Percentiles rank a stretch among this genome's conserved stretches.
These are phyloP conservation scores for Calephelis nemesis DNA, from an alignment of 1,140 invertebrate genomes.

Conservation along the genomic window DNA sequence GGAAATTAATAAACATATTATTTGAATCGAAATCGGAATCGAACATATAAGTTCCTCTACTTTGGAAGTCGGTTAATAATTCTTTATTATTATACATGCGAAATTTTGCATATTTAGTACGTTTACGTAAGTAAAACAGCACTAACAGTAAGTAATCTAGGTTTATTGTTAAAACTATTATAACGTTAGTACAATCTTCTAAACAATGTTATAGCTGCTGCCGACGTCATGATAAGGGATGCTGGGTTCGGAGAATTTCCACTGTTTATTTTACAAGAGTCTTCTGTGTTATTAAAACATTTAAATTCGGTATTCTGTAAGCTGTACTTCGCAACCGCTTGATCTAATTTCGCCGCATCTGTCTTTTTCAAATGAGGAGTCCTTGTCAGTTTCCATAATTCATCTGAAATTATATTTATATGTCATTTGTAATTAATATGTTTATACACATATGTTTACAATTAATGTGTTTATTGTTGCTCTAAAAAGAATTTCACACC, in stretches of 20 bases:
- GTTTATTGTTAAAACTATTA: too few species aligned
- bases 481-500: too few species aligned
- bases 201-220: slow-evolving; percentile 48
- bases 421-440: not conserved
- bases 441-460: not conserved
- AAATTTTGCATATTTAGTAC: too few species aligned
- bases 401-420: slow-evolving; percentile 47
- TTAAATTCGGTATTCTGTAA: slow-evolving; percentile 50
- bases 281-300: slow-evolving; percentile 64
- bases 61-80: too few species aligned
- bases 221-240: slow-evolving; percentile 47
- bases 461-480: too few species aligned
- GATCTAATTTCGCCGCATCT: slow-evolving; percentile 48
- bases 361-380: slow-evolving; percentile 56
- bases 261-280: slow-evolving; percentile 50
- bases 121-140: too few species aligned
- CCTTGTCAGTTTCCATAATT: slow-evolving; percentile 65
- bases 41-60: too few species aligned
- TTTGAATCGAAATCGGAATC: too few species aligned
- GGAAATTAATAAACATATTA: too few species aligned
- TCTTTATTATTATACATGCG: too few species aligned
- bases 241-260: slow-evolving; percentile 43
- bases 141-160: too few species aligned
- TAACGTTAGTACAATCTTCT: slow-evolving; percentile 45
- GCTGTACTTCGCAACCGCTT: slow-evolving; percentile 53